A percentile compares a stretch with the other conserved stretches of the same genome.
These are phyloP conservation scores for Drosophila takahashii DNA, from an alignment of 1,140 invertebrate genomes.

Conservation along the genomic window DNA sequence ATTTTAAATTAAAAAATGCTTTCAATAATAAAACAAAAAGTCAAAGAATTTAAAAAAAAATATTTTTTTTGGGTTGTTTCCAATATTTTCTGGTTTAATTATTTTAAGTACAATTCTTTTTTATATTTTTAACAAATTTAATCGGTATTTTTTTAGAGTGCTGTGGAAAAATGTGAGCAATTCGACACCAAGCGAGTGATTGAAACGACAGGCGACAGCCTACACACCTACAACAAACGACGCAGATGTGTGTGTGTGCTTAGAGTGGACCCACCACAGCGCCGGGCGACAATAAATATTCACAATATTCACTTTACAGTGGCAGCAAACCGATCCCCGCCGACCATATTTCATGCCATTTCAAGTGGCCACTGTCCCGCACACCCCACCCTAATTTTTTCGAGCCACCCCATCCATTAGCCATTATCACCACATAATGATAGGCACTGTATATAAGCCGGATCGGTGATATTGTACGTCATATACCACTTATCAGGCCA, in stretches of 20 bases:
- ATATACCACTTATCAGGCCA: conserved; percentile 14
- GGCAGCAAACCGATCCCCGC: conserved; percentile 57
- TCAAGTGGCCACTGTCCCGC: conserved; percentile 44
- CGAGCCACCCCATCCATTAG: conserved; percentile 18
- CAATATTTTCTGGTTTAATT: no score
- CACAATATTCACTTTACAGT: conserved; percentile 72
- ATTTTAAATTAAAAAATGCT: no score
- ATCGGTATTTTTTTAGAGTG: conserved; percentile 8
- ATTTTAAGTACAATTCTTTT: neutral
- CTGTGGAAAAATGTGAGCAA: conserved; percentile 20
- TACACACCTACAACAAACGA: conserved; percentile 53
- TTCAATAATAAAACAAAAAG: no score
- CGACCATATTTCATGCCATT: conserved; percentile 27
- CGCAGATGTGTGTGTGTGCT: neutral
- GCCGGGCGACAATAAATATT: conserved; percentile 66
- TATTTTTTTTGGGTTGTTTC: no score
- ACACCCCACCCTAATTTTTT: neutral
- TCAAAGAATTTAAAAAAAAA: no score
- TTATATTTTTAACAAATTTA: neutral
- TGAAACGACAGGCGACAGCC: conserved; percentile 59
- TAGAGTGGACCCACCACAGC: conserved; percentile 62
- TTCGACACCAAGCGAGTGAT: conserved; percentile 65
- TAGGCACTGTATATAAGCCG: conserved; percentile 8
- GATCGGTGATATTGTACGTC: conserved; percentile 20
- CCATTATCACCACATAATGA: conserved; percentile 43